Percentiles rank a stretch among this genome's conserved stretches.
Conservation (phyloP, 2,113 vertebrate species). For the Kryptolebias marmoratus region DNA sequence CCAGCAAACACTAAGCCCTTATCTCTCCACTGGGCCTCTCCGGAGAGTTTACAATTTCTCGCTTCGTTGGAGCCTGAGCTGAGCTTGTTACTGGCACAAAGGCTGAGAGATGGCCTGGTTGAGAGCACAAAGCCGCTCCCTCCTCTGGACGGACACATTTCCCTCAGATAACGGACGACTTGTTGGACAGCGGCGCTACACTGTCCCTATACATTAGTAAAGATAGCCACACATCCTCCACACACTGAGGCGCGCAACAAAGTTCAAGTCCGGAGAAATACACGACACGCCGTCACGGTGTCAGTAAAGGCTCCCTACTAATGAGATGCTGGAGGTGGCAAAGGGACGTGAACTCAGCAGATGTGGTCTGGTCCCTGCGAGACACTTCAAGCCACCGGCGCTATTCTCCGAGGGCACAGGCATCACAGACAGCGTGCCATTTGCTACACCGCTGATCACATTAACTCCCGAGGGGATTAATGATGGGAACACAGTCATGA, state of each 20-base stretch:
- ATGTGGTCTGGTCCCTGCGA: conserved; percentile 57
- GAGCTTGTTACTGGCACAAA: conserved; percentile 99
- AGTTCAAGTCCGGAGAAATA: conserved; percentile 53
- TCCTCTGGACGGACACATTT: conserved; percentile 91
- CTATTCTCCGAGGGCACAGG: conserved; percentile 48
- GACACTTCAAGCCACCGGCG: conserved; percentile 38
- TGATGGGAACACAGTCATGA: conserved; percentile 44
- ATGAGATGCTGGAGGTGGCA: conserved; percentile 45
- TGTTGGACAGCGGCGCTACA: conserved; percentile 80
- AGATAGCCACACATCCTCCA: conserved; percentile 31
- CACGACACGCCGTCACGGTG: conserved; percentile 23
- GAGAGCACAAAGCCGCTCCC: conserved; percentile 93
- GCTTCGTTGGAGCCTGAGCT: conserved; percentile 98
- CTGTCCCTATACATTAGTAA: conserved; percentile 72
- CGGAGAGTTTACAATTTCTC: conserved; percentile 99
- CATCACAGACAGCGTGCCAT: conserved; percentile 53
- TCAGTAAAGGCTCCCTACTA: conserved; percentile 36
- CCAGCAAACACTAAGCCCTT: conserved; percentile 96
- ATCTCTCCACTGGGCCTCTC: conserved; percentile 94
- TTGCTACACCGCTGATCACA: conserved; percentile 43
- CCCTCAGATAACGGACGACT: conserved; percentile 89
- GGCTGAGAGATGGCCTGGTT: conserved; percentile 90
- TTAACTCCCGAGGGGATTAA: conserved; percentile 49
- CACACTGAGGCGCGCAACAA: conserved; percentile 43
- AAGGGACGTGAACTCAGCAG: conserved; percentile 60